phyloP scores from a whole-genome alignment of 2,888 invertebrate genomes.

The Camptogramma bilineatum region DNA sequence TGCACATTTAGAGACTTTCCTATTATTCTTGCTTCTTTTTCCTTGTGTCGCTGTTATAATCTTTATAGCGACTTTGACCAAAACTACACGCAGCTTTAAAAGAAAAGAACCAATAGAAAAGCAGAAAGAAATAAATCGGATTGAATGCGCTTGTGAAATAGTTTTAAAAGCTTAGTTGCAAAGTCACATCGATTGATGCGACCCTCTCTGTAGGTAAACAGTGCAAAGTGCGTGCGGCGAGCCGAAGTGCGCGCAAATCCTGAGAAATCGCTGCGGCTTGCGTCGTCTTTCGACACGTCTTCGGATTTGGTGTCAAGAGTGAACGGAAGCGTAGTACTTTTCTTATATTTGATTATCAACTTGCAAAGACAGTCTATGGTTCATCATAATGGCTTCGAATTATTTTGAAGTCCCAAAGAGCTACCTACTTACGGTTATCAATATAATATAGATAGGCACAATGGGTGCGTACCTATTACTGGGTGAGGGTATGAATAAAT shows the following conservation, averaged over 20 bases:
- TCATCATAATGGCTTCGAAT: too few relatives aligned
- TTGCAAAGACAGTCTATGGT: background rate
- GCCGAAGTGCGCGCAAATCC: conserved; percentile 70
- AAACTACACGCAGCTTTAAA: background rate
- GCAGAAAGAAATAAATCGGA: background rate
- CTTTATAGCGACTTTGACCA: background rate
- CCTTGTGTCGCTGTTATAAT: background rate
- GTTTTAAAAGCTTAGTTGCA: conserved; percentile 21
- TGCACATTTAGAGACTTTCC: too few relatives aligned
- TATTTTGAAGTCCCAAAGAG: too few relatives aligned
- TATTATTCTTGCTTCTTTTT: background rate
- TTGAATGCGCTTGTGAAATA: background rate
- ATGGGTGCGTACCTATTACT: too few relatives aligned
- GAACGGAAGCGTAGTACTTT: conserved; percentile 15
- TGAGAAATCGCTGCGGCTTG: conserved; percentile 77
- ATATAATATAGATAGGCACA: too few relatives aligned
- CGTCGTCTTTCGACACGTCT: conserved; percentile 72
- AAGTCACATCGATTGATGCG: conserved; percentile 29
- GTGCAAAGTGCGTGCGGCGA: conserved; percentile 68
- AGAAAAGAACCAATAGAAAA: background rate
- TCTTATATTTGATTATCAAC: background rate
- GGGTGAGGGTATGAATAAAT: too few relatives aligned
- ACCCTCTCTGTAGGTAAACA: conserved; percentile 50
- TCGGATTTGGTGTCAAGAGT: conserved; percentile 41
- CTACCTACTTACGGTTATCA: too few relatives aligned